Evolutionary conservation across 2,113 vertebrate genomes (phyloP).

Genomic region (Tychaedon coryphoeus): DNA sequence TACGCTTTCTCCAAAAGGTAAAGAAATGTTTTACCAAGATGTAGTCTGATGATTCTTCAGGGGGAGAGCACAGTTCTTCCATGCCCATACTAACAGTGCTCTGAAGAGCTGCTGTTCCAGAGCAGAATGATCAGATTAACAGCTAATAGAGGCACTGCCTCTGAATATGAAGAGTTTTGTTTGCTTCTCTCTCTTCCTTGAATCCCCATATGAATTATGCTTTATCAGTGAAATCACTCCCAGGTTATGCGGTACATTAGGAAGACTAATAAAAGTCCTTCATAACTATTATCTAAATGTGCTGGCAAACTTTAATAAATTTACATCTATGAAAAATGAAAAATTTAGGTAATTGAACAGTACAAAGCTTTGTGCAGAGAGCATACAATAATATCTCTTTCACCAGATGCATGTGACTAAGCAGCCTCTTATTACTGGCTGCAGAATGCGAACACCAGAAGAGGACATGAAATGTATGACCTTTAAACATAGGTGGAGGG

Average conservation of each 20-base stretch:
- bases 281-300: neutral
- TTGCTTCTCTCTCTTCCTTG: neutral
- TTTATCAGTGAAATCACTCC: neutral
- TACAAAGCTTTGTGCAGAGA: neutral
- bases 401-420: conserved; percentile 9
- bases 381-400: neutral
- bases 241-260: neutral
- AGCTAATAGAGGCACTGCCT: neutral
- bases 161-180: neutral
- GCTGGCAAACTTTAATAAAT: neutral
- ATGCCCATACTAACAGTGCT: neutral
- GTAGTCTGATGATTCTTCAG: neutral
- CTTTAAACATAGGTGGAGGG: neutral
- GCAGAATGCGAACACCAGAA: neutral
- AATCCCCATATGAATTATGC: neutral
- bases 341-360: conserved; percentile 1
- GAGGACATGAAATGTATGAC: neutral
- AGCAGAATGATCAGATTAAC: neutral
- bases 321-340: neutral
- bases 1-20: neutral
- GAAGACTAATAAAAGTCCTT: neutral
- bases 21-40: neutral
- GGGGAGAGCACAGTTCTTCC: neutral
- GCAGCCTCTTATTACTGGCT: neutral
- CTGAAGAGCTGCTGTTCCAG: neutral